Percentiles rank a stretch among this genome's conserved stretches.
phyloP scores from a whole-genome alignment of 2,113 vertebrate species.

The Connochaetes taurinus region DNA sequence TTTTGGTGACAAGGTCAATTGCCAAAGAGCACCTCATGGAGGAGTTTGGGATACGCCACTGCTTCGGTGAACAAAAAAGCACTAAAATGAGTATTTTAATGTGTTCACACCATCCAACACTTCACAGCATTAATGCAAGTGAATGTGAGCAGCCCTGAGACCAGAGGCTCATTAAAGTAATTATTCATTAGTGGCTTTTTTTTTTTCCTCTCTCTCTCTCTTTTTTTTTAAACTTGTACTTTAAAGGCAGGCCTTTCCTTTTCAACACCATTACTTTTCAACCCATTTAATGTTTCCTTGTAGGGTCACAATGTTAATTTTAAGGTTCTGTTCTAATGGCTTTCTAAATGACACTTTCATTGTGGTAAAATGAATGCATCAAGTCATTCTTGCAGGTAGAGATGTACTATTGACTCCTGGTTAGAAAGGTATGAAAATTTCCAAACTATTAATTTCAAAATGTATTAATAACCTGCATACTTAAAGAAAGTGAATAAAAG shows the following conservation, averaged over 20 bases:
- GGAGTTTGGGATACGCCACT: not conserved
- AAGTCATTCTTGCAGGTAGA: slow-evolving; percentile 65
- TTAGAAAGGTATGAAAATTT: slow-evolving; percentile 59
- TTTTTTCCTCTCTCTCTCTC: accelerated
- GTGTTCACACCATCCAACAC: slow-evolving; percentile 21
- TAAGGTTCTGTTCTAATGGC: slow-evolving; percentile 74
- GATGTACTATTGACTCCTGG: slow-evolving; percentile 57
- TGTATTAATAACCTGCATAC: slow-evolving; percentile 68
- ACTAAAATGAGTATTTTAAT: not conserved
- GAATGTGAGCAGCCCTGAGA: not conserved
- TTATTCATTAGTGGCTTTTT: slow-evolving; percentile 60
- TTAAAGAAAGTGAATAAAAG: slow-evolving; percentile 67
- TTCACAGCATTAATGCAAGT: slow-evolving; percentile 34
- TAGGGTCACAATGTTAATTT: slow-evolving; percentile 71
- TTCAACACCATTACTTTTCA: slow-evolving; percentile 64
- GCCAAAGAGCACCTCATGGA: not conserved
- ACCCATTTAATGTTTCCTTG: slow-evolving; percentile 64
- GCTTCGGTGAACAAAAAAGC: not conserved
- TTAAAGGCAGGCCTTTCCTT: slow-evolving; percentile 57
- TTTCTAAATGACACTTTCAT: slow-evolving; percentile 66
- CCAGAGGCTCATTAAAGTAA: slow-evolving; percentile 59
- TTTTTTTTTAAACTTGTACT: slow-evolving; percentile 1
- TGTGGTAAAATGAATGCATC: slow-evolving; percentile 43
- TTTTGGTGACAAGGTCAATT: slow-evolving; percentile 5
- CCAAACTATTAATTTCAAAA: slow-evolving; percentile 62